Evolutionary conservation across 2,888 invertebrate species (phyloP).

Genomic region (Pegoplata infirma): DNA sequence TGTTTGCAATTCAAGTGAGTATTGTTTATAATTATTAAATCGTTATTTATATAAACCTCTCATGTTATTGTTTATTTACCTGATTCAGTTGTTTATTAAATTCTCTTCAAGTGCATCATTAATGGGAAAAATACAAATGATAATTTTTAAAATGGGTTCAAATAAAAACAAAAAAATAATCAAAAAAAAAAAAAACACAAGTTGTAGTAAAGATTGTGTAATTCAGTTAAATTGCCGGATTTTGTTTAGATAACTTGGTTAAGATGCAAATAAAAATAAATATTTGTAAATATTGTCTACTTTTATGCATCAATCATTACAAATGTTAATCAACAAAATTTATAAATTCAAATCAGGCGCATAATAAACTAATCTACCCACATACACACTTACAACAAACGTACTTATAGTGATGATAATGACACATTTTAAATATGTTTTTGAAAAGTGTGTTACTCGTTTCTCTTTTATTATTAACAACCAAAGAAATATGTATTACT

Average conservation of each 20-base stretch:
- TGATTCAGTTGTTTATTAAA: slow-evolving; percentile 12
- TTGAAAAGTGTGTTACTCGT: no score
- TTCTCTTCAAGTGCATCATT: slow-evolving; percentile 30
- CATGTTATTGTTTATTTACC: slow-evolving; percentile 14
- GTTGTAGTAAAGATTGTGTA: no score
- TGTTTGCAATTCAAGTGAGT: not conserved
- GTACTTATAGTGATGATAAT: slow-evolving; percentile 5
- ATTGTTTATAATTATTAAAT: slow-evolving; percentile 6
- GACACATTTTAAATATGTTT: slow-evolving; percentile 17
- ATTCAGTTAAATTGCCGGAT: not conserved
- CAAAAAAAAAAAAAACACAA: no score
- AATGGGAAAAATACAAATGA: slow-evolving; percentile 9
- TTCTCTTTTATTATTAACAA: no score
- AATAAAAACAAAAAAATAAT: not conserved
- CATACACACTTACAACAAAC: not conserved
- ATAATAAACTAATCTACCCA: not conserved
- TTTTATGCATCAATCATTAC: no score
- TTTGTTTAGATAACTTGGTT: not conserved
- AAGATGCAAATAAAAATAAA: not conserved
- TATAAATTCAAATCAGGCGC: slow-evolving; percentile 54
- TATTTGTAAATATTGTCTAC: not conserved
- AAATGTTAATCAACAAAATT: slow-evolving; percentile 10
- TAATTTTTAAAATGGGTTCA: not conserved
- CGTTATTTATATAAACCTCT: slow-evolving; percentile 2
- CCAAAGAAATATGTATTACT: no score